Percentiles rank a stretch among this genome's conserved stretches.
phyloP scores from a whole-genome alignment of 2,797 vertebrate genomes.

The Telmatherina bonti region DNA sequence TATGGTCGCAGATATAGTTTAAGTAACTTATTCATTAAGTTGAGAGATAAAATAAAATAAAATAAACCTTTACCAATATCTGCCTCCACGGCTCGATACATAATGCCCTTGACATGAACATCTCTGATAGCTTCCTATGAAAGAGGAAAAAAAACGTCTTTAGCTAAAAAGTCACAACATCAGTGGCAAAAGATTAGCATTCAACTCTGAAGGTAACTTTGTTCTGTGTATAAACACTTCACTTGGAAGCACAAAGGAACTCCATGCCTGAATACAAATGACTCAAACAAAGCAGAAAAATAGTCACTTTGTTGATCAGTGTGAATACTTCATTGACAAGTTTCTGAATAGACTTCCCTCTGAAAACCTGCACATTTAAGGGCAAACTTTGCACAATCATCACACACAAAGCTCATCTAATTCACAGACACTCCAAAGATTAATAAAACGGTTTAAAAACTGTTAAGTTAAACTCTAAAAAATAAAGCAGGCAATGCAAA shows the following conservation, averaged over 20 bases:
- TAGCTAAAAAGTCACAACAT: slow-evolving; percentile 52
- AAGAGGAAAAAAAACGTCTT: slow-evolving; percentile 53
- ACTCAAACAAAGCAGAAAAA: slow-evolving; percentile 56
- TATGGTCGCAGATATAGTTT: neutral
- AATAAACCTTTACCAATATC: slow-evolving; percentile 88
- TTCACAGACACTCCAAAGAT: slow-evolving; percentile 16
- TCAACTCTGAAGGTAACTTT: slow-evolving; percentile 58
- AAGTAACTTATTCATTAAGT: neutral
- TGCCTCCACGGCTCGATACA: slow-evolving; percentile 96
- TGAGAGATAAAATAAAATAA: slow-evolving; percentile 39
- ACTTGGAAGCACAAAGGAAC: slow-evolving; percentile 57
- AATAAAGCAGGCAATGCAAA: slow-evolving; percentile 31
- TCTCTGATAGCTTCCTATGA: slow-evolving; percentile 94
- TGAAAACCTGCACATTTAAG: slow-evolving; percentile 18
- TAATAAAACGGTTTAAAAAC: slow-evolving; percentile 19
- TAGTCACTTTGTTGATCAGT: slow-evolving; percentile 42
- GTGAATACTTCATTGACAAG: slow-evolving; percentile 32
- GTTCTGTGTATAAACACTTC: slow-evolving; percentile 54
- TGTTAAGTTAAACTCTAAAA: slow-evolving; percentile 35
- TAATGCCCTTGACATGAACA: slow-evolving; percentile 96
- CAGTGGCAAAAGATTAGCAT: slow-evolving; percentile 57
- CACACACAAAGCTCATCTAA: slow-evolving; percentile 31
- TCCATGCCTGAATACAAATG: slow-evolving; percentile 69
- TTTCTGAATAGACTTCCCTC: slow-evolving; percentile 11
- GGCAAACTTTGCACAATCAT: slow-evolving; percentile 22